These are phyloP conservation scores for Tetramorium simillimum DNA, from an alignment of 1,140 invertebrate species.

Conservation along the genomic window DNA sequence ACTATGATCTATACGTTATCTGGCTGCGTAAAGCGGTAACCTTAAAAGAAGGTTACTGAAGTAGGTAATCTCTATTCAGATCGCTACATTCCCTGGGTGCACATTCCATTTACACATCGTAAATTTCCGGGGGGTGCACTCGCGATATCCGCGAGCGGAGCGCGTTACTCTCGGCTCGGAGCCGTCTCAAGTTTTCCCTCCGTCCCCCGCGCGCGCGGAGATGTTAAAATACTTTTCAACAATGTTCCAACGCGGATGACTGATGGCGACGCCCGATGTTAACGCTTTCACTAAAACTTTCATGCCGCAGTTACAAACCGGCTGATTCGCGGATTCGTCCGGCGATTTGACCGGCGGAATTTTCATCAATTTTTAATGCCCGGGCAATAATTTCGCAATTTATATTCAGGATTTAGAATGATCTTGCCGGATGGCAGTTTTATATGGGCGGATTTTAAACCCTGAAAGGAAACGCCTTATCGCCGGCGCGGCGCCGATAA, in stretches of 20 bases:
- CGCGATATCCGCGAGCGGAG: slow-evolving; percentile 27
- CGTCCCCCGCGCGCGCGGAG: background rate
- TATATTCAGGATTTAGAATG: background rate
- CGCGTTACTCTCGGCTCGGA: slow-evolving; percentile 9
- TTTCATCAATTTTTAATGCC: background rate
- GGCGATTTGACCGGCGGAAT: background rate
- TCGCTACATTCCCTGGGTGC: slow-evolving; percentile 60
- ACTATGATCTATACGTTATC: slow-evolving; percentile 59
- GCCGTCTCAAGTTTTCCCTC: slow-evolving; percentile 13
- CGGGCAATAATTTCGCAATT: slow-evolving; percentile 1
- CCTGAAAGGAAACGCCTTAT: slow-evolving; percentile 25
- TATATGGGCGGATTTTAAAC: slow-evolving; percentile 8
- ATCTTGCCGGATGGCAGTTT: background rate
- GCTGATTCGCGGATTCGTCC: background rate
- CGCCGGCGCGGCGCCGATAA: background rate
- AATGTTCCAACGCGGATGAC: background rate
- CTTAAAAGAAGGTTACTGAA: slow-evolving; percentile 65
- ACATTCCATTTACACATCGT: slow-evolving; percentile 66
- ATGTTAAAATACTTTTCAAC: slow-evolving; percentile 40
- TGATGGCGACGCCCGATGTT: background rate
- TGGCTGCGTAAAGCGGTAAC: slow-evolving; percentile 45
- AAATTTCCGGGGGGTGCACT: slow-evolving; percentile 46
- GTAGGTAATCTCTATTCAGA: slow-evolving; percentile 65
- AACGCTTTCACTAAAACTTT: background rate
- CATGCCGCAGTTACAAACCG: background rate